Conservation (phyloP, 2,797 vertebrate species). For the Scyliorhinus canicula region DNA sequence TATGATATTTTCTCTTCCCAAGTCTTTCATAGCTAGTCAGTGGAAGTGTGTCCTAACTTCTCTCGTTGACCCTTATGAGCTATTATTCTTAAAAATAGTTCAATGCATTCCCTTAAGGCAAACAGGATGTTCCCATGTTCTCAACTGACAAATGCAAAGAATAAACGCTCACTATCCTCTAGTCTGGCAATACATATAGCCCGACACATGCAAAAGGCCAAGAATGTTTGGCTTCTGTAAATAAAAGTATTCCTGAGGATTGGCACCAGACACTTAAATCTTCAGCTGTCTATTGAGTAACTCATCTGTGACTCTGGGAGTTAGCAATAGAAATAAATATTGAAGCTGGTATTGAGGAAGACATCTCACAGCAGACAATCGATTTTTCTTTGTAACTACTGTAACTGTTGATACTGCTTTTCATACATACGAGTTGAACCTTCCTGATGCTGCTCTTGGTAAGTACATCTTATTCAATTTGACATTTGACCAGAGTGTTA, state of each 20-base stretch:
- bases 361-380: not conserved
- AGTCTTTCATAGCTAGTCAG: not conserved
- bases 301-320: not conserved
- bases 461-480: not conserved
- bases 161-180: not conserved
- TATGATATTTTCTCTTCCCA: not conserved
- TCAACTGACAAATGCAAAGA: not conserved
- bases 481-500: not conserved
- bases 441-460: not conserved
- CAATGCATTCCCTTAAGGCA: not conserved
- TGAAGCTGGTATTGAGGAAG: not conserved
- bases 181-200: not conserved
- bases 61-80: not conserved
- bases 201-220: not conserved
- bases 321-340: not conserved
- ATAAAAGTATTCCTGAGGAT: slow-evolving; percentile 5
- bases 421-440: not conserved
- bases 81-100: not conserved
- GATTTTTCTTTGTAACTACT: not conserved
- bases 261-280: not conserved
- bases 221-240: slow-evolving; percentile 1
- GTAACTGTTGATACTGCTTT: not conserved
- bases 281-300: not conserved
- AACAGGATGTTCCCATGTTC: not conserved
- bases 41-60: not conserved